Conservation (phyloP, 2,888 invertebrate species). For the Sinelater perroti region DNA sequence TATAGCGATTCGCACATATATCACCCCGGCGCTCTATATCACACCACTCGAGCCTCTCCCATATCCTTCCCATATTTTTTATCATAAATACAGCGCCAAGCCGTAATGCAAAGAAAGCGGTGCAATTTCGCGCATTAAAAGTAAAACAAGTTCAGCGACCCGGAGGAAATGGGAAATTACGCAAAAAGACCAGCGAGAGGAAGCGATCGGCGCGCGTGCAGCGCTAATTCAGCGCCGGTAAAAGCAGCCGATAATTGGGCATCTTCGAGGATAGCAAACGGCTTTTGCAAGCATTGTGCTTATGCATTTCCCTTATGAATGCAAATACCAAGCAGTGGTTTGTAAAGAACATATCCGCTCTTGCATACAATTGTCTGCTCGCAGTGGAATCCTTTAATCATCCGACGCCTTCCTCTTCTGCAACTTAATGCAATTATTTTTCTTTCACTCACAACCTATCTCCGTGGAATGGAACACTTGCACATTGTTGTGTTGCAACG, state of each 20-base stretch:
- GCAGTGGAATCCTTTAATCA: constrained; percentile 20
- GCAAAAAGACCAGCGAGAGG: background rate
- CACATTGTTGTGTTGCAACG: constrained; percentile 14
- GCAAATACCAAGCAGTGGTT: constrained; percentile 8
- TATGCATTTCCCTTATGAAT: constrained; percentile 9
- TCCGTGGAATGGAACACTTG: constrained; percentile 9
- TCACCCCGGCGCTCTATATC: constrained; percentile 40
- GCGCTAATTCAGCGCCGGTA: background rate
- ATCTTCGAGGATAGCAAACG: background rate
- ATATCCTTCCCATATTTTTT: constrained; percentile 34
- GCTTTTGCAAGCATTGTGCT: constrained; percentile 10
- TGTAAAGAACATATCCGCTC: constrained; percentile 20
- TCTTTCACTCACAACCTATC: constrained; percentile 18
- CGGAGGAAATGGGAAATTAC: background rate
- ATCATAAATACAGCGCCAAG: constrained; percentile 31
- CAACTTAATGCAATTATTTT: constrained; percentile 20
- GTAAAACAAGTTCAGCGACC: constrained; percentile 16
- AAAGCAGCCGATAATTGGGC: background rate
- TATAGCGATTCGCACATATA: constrained; percentile 38
- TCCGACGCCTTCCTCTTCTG: constrained; percentile 20
- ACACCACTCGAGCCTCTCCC: constrained; percentile 29
- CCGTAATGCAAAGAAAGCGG: constrained; percentile 25
- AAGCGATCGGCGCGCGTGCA: background rate
- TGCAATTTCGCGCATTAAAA: constrained; percentile 27
- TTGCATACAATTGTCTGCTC: constrained; percentile 12